These are phyloP conservation scores for Trididemnum nubilum DNA, from an alignment of 23 tunicate species.

Conservation along the genomic window DNA sequence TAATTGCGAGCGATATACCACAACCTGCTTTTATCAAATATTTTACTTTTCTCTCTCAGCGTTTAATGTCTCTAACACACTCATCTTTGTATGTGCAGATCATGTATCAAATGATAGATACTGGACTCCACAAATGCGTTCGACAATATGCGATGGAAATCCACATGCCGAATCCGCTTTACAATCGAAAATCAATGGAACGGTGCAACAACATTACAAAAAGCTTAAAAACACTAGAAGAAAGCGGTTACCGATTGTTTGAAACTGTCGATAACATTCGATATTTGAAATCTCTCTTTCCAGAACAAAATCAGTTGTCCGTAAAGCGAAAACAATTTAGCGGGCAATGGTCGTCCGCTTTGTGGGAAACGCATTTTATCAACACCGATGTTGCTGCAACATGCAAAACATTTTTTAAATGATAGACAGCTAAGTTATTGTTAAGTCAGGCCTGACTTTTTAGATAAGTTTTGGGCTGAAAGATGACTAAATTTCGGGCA, in stretches of 20 bases:
- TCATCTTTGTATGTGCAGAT: too few species aligned
- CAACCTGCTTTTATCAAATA: too few species aligned
- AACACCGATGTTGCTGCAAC: conserved; percentile 35
- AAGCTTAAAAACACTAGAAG: conserved; percentile 31
- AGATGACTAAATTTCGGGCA: too few species aligned
- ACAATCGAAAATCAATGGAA: neutral
- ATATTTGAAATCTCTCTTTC: neutral
- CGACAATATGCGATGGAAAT: conserved; percentile 57
- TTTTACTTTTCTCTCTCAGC: too few species aligned
- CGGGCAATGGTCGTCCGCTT: neutral
- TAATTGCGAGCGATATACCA: too few species aligned
- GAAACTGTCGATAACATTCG: conserved; percentile 53
- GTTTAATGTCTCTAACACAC: too few species aligned
- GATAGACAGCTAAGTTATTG: too few species aligned
- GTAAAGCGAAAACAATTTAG: neutral
- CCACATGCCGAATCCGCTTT: conserved; percentile 46
- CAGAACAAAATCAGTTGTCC: neutral
- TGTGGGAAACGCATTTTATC: conserved; percentile 61
- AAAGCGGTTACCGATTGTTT: conserved; percentile 35
- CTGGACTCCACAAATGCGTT: conserved; percentile 68
- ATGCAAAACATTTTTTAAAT: too few species aligned
- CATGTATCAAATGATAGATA: conserved; percentile 41
- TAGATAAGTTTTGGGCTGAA: too few species aligned
- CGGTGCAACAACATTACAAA: conserved; percentile 36
- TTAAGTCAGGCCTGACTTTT: too few species aligned